These are phyloP conservation scores for Macrobrachium nipponense DNA, from an alignment of 1,140 invertebrate species.

Conservation along the genomic window DNA sequence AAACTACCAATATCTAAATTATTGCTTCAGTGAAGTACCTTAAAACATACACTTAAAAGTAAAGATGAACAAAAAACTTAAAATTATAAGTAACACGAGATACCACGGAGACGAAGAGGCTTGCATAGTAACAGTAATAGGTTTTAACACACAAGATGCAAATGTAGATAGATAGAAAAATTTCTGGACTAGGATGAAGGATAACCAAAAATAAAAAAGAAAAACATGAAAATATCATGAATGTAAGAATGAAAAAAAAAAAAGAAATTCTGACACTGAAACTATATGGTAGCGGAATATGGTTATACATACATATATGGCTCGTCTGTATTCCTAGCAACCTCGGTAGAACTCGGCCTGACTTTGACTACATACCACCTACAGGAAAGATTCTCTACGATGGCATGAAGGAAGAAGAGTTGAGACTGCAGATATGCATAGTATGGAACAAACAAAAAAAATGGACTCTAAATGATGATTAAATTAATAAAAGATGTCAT, in stretches of 20 bases:
- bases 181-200: not conserved
- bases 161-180: not conserved
- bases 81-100: slow-evolving; percentile 1
- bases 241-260: not conserved
- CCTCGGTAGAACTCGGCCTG: slow-evolving; percentile 35
- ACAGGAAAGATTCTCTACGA: not conserved
- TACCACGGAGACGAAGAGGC: not conserved
- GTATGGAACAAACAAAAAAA: too few relatives aligned
- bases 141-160: too few relatives aligned
- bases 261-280: not conserved
- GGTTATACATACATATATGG: slow-evolving; percentile 12
- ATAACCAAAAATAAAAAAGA: not conserved
- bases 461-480: too few relatives aligned
- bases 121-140: not conserved
- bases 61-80: slow-evolving; percentile 6
- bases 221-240: not conserved
- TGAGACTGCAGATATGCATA: too few relatives aligned
- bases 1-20: slow-evolving; percentile 1
- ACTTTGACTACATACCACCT: slow-evolving; percentile 11
- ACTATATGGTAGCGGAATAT: not conserved
- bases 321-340: slow-evolving; percentile 22
- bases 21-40: slow-evolving; percentile 11
- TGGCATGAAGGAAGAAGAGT: too few relatives aligned
- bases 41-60: not conserved
- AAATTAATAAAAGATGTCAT: too few relatives aligned